Base-by-base conservation (phyloP, 2,888 invertebrate species). In the Scrobipalpa atriplicella region DNA sequence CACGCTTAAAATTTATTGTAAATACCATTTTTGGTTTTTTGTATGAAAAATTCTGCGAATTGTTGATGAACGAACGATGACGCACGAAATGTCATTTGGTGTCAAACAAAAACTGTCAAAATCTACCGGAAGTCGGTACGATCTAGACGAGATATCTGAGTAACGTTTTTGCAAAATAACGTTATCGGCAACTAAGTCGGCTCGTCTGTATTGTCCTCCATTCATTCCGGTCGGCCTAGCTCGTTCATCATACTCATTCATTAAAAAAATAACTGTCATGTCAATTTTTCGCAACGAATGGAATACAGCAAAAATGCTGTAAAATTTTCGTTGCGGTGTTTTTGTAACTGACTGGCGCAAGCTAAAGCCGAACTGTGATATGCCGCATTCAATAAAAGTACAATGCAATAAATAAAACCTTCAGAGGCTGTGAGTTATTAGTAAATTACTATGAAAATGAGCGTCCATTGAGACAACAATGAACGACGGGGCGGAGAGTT, bases 401-500 rank as follows among this genome's bases (percentile, higher is more conserved):
- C 71, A 69, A 70, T 70, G 67, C 51, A 71, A 72, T 73, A 67
- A 67, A 68, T 65, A 68, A 73, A 71, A 69, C 47, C 47, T 70
- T 61, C 52, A 66, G 39, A 41, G 64, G 41, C 66, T 64, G 19
- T 71, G 65, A 16, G 72, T 72, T 73, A 84, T 72, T 80, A 79
- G 75, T 71, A 81, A 79, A 78, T 70, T 78, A 71, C 67, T 60
- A 67, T 68, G 82, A 87, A 82, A 80, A 92, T 90, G 88, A 69
- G 69, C 81, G 75, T 74, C 68, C 74, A 79, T 76, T 87, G 78
- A 87, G 77, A 79, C 79, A 83, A 92, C 82, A 86, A 94, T 94
- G 94, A 94, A 93, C 85, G 94, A 94, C 90, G 90, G 92, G 69
- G 89, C 92, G 66, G 94, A 94, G 86, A 92, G 92, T 85, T 92